A percentile compares a stretch with the other conserved stretches of the same genome.
phyloP scores from a whole-genome alignment of 2,797 vertebrate species.

The Sebastes baramenuke region DNA sequence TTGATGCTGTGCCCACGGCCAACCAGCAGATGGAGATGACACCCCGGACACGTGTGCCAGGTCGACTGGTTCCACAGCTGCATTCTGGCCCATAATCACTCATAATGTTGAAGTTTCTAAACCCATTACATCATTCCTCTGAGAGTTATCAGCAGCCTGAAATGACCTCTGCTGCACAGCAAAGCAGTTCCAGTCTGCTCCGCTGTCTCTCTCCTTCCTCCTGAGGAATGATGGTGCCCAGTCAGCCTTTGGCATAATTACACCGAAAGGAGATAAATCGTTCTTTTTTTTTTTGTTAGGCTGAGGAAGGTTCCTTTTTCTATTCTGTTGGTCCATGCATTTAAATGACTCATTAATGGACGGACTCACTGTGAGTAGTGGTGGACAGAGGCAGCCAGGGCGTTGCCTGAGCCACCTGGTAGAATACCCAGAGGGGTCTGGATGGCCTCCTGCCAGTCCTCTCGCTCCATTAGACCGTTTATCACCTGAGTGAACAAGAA shows the following conservation, averaged over 20 bases:
- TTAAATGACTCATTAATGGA: constrained; percentile 78
- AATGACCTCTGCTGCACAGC: constrained; percentile 53
- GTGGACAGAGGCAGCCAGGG: constrained; percentile 92
- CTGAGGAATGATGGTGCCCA: constrained; percentile 60
- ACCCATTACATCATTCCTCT: constrained; percentile 67
- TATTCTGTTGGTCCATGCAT: constrained; percentile 69
- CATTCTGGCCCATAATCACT: constrained; percentile 50
- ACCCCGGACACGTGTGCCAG: background rate
- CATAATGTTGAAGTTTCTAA: constrained; percentile 58
- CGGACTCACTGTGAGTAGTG: constrained; percentile 89
- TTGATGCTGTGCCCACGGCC: constrained; percentile 26
- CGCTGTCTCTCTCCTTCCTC: constrained; percentile 32
- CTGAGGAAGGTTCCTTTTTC: constrained; percentile 22
- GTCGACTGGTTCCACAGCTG: constrained; percentile 25
- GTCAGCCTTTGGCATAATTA: constrained; percentile 76
- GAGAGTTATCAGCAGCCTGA: constrained; percentile 62
- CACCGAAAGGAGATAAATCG: constrained; percentile 66
- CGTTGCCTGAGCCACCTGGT: constrained; percentile 93
- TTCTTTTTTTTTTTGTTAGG: constrained; percentile 34
- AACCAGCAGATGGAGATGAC: constrained; percentile 67
- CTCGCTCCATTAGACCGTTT: constrained; percentile 94
- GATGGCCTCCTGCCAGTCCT: constrained; percentile 89
- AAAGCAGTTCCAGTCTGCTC: constrained; percentile 27
- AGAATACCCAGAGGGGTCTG: constrained; percentile 90
- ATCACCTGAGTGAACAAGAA: constrained; percentile 84